Base-by-base conservation (phyloP, 2,888 invertebrate genomes). In the Mechanitis mazaeus region DNA sequence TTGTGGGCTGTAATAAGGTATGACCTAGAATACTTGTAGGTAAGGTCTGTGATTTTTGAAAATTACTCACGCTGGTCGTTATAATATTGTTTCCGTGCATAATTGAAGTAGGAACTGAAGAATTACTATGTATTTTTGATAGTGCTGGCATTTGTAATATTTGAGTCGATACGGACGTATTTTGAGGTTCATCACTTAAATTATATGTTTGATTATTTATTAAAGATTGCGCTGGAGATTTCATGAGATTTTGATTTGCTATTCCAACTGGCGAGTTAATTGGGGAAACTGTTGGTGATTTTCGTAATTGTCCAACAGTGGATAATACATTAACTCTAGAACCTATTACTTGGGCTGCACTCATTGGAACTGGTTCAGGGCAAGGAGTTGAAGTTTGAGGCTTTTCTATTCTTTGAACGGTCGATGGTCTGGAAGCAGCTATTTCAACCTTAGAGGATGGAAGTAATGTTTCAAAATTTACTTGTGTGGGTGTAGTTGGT, bases 391-490 rank as follows among this genome's bases (percentile, higher is more conserved):
- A 65, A 11, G 79, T 69, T n/a, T 68, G 67, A 2, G 83, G 78
- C 64, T 87, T 87, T 3, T 88, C 87, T 12, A 83, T 75, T 60
- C 87, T 79, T 69, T 84, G 86, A 33, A 82, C 77, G 1, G 89
- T 83, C 3, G 87, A 84, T 0, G 88, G 85, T 47, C 89, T 78
- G 3, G 88, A 77, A 11, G 75, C 72, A 1, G 84, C 77, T 2
- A 90, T 85, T 70, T 91, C 91, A 0, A 91, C 89, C 74, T 91
- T 91, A 0, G 91, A 90, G 2, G 90, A 90, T 0, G 91, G 91
- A 54, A 91, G 71, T 38, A 91, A 74, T 69, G 85, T 91, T 72
- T 91, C 91, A 68, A 90, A 91, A 68, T 91, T 91, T 0, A 91
- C 90, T 79, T 90, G 90, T 3, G 88, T 88, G 0, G 89, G 87